These are phyloP conservation scores for Sternarchorhynchus goeldii DNA, from an alignment of 2,797 vertebrate species.

Conservation along the genomic window DNA sequence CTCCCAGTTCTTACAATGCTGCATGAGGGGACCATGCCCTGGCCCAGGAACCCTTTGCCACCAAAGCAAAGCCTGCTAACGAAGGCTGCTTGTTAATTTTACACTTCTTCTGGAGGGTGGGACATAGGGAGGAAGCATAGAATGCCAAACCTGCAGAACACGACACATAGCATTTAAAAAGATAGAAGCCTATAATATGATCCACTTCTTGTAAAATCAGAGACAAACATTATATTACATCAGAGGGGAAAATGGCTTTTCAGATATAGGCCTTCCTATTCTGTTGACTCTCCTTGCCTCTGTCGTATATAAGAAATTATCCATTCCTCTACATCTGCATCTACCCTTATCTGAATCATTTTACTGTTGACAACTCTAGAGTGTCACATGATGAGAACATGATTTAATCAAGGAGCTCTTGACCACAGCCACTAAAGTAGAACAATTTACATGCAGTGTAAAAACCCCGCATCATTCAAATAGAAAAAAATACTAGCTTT, in stretches of 20 bases:
- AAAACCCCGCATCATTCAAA: conserved; percentile 37
- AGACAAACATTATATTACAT: neutral
- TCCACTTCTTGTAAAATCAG: neutral
- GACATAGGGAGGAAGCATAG: neutral
- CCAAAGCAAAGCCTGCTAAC: conserved; percentile 18
- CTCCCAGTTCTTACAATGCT: conserved; percentile 25
- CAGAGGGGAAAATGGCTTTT: neutral
- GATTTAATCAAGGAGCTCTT: conserved; percentile 56
- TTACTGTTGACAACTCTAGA: conserved; percentile 43
- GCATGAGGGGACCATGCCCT: conserved; percentile 21
- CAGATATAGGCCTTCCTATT: neutral
- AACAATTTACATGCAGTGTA: conserved; percentile 51
- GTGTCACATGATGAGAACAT: conserved; percentile 45
- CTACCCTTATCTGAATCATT: conserved; percentile 39
- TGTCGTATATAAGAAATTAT: conserved; percentile 21
- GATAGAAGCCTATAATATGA: neutral
- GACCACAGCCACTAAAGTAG: conserved; percentile 52
- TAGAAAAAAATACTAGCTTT: neutral
- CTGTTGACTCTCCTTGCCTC: conserved; percentile 8
- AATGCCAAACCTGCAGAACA: conserved; percentile 3
- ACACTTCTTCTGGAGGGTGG: neutral
- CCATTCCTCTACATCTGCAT: conserved; percentile 28
- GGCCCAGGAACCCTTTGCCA: neutral
- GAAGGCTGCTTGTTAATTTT: neutral
- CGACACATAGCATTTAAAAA: neutral